These are phyloP conservation scores for Rhabditophanes sp. DNA, from an alignment of 2,888 invertebrate species.

Conservation along the genomic window DNA sequence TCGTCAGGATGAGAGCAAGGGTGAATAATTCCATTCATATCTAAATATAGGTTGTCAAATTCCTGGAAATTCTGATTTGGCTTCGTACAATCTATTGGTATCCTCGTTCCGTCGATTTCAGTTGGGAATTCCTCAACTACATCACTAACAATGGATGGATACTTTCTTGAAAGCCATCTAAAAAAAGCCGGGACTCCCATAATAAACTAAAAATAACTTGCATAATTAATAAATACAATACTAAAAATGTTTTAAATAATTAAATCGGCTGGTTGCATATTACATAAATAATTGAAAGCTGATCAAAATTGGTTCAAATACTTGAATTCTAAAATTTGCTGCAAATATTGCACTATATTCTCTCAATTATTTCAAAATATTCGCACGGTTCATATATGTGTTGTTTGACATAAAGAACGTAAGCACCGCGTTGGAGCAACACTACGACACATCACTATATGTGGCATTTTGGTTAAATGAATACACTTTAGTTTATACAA, in stretches of 20 bases:
- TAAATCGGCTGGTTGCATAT: too few species aligned
- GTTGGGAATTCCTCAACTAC: constrained; percentile 69
- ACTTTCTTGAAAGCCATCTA: constrained; percentile 88
- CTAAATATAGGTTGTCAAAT: constrained; percentile 93
- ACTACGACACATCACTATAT: too few species aligned
- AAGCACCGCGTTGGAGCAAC: too few species aligned
- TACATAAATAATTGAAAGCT: not conserved
- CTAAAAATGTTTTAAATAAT: not conserved
- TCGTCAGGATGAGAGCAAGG: constrained; percentile 99
- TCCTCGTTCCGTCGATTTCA: constrained; percentile 59
- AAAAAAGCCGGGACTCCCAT: constrained; percentile 99
- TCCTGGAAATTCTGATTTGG: constrained; percentile 52
- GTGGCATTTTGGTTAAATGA: too few species aligned
- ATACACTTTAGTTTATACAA: too few species aligned
- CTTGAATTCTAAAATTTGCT: too few species aligned
- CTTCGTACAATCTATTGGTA: constrained; percentile 64
- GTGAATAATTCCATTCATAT: constrained; percentile 99
- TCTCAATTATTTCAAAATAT: too few species aligned
- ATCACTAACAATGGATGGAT: constrained; percentile 83
- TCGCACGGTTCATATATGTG: too few species aligned
- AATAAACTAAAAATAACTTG: constrained; percentile 4
- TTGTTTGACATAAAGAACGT: too few species aligned
- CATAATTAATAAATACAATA: not conserved
- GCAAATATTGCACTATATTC: too few species aligned
- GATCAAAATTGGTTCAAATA: not conserved